These are phyloP conservation scores for Oreochromis mossambicus DNA, from an alignment of 2,797 vertebrate species.

Conservation along the genomic window DNA sequence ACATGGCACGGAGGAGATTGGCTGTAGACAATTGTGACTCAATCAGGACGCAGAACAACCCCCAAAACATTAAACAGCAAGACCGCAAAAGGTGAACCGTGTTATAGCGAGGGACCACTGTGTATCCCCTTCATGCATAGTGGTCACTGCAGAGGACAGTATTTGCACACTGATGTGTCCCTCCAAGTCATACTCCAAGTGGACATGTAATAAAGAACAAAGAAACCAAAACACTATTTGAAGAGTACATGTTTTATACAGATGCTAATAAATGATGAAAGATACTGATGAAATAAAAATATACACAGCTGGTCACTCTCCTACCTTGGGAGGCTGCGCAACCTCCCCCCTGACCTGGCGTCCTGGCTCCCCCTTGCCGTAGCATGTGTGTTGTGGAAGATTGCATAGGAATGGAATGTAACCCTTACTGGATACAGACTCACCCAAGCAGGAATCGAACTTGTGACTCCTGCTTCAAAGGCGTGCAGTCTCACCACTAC, in stretches of 20 bases:
- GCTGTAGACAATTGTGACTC: too few species aligned
- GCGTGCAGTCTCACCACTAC: accelerated
- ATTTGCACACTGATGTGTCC: neutral
- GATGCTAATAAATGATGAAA: too few species aligned
- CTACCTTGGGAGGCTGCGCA: too few species aligned
- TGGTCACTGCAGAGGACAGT: neutral
- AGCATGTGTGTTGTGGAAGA: neutral
- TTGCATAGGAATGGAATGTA: too few species aligned
- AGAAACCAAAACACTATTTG: too few species aligned
- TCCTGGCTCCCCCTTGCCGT: accelerated
- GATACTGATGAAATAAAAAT: too few species aligned
- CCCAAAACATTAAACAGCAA: too few species aligned
- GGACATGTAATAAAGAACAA: neutral
- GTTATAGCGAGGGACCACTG: neutral
- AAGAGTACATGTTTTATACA: too few species aligned
- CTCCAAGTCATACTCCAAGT: neutral
- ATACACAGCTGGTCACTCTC: too few species aligned
- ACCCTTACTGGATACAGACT: too few species aligned
- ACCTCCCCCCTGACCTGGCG: neutral
- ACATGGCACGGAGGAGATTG: too few species aligned
- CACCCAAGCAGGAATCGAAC: accelerated
- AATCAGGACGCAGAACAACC: too few species aligned
- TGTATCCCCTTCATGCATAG: accelerated
- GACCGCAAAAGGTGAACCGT: neutral
- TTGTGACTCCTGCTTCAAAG: neutral